Evolutionary conservation across 2,888 invertebrate genomes (phyloP), one percentile per base, ranked within the genome.

Genomic region (Ornithoptera alexandrae): DNA sequence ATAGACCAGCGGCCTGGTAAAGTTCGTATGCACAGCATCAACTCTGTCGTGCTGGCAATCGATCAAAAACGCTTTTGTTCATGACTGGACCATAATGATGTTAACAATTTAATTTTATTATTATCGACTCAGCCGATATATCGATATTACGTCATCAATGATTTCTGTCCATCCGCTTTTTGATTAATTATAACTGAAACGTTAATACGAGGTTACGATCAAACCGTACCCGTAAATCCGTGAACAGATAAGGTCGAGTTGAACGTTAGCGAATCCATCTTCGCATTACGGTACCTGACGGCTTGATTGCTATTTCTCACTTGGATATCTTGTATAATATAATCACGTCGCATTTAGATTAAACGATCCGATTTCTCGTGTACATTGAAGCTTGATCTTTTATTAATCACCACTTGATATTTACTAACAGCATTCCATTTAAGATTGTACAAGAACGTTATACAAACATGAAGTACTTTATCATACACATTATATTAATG

Each of bases 221-320:
- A 46, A 66, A 1, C 36, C 20, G 30, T 24, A 46, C 60, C 24
- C 57, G 56, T 59, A 36, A 62, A 62, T 22, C 30, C 57, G 62
- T 66, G 57, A 66, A 63, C 58, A 36, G 62, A 66, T 59, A 62
- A 57, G 46, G 15, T 39, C 10, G 59, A 62, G 39, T 58, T 39
- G 57, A 58, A 59, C 62, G 59, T 59, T 59, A 46, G 66, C 66
- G 62, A 66, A 70, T 70, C 62, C 66, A 63, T 70, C 66, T 66
- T n/a, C 53, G 59, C 24, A 62, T 66, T 53, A 66, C 70, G 70
- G 70, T 66, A 61, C 69, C 60, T 61, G 59, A 61, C 61, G 56
- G 46, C 10, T 10, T 42, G 65, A 57, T 65, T 69, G 61, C 64
- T 18, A 69, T 69, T 69, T 65, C 65, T 46, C 69, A 61, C 65